Conservation (phyloP, 2,888 invertebrate genomes). For the Drosophila mettleri region DNA sequence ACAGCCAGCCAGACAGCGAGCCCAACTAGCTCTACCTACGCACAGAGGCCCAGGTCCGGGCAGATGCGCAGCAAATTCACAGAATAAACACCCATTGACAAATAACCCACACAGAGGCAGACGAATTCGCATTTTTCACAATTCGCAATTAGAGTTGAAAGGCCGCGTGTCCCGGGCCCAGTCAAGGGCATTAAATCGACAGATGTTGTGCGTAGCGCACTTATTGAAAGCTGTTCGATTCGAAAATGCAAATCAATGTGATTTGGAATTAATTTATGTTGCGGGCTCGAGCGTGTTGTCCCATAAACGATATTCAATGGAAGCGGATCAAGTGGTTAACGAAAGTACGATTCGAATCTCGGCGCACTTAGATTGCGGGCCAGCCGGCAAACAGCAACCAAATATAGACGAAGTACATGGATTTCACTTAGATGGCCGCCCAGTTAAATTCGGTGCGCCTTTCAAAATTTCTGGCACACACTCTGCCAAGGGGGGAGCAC, state of each 20-base stretch:
- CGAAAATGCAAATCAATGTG: conserved; percentile 41
- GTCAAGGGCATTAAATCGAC: conserved; percentile 41
- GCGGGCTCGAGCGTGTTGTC: neutral
- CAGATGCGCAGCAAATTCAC: conserved; percentile 59
- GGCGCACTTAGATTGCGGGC: conserved; percentile 36
- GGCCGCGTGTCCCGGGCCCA: conserved; percentile 48
- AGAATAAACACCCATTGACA: conserved; percentile 44
- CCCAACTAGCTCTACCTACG: conserved; percentile 63
- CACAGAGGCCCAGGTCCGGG: conserved; percentile 25
- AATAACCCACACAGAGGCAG: conserved; percentile 41
- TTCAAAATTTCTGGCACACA: conserved; percentile 34
- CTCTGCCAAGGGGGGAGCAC: conserved; percentile 1
- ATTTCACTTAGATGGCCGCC: conserved; percentile 55
- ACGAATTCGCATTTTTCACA: conserved; percentile 18
- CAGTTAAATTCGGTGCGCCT: conserved; percentile 26
- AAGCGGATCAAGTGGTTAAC: conserved; percentile 41
- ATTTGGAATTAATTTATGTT: neutral
- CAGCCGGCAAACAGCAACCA: conserved; percentile 27
- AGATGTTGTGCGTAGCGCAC: conserved; percentile 26
- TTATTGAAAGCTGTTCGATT: conserved; percentile 43
- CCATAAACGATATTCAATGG: conserved; percentile 40
- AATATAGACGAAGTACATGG: conserved; percentile 58
- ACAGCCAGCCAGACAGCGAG: neutral
- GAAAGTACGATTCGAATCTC: conserved; percentile 22
- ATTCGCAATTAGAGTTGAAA: conserved; percentile 44